Conservation (phyloP, 2,888 invertebrate genomes). For the Meloe dianella region DNA sequence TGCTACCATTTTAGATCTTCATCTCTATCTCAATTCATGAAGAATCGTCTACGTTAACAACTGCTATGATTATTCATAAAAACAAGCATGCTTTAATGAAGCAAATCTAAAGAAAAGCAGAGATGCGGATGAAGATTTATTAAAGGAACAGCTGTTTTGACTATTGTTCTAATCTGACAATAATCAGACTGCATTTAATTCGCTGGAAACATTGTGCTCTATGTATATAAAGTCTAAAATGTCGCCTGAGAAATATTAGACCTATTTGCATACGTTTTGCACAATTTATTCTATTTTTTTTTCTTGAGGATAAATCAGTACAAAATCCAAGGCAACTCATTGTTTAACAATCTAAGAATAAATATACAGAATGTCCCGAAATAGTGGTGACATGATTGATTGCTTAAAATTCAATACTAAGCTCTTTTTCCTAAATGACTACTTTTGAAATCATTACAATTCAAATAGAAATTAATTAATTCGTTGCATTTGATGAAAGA, state of each 20-base stretch:
- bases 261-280: slow-evolving; percentile 20
- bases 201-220: slow-evolving; percentile 27
- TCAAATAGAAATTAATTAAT: slow-evolving; percentile 20
- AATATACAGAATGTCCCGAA: slow-evolving; percentile 21
- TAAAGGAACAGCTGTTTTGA: background rate
- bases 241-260: slow-evolving; percentile 33
- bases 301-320: slow-evolving; percentile 30
- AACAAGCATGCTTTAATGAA: background rate
- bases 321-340: slow-evolving; percentile 39
- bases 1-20: too few species aligned
- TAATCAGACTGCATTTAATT: slow-evolving; percentile 20
- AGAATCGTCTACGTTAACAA: too few species aligned
- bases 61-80: too few species aligned
- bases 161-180: slow-evolving; percentile 27
- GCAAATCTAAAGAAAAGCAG: background rate
- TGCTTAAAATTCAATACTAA: slow-evolving; percentile 26
- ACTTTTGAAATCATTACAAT: slow-evolving; percentile 24
- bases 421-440: slow-evolving; percentile 26
- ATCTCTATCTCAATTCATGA: background rate
- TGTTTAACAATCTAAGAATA: slow-evolving; percentile 19
- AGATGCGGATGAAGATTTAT: background rate
- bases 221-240: slow-evolving; percentile 26
- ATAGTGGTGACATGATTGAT: slow-evolving; percentile 21
- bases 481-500: slow-evolving; percentile 25
- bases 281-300: slow-evolving; percentile 19